Percentiles rank a stretch among this genome's conserved stretches.
Evolutionary conservation across 2,888 invertebrate species (phyloP).

Genomic region (Ptilodon capucinus): DNA sequence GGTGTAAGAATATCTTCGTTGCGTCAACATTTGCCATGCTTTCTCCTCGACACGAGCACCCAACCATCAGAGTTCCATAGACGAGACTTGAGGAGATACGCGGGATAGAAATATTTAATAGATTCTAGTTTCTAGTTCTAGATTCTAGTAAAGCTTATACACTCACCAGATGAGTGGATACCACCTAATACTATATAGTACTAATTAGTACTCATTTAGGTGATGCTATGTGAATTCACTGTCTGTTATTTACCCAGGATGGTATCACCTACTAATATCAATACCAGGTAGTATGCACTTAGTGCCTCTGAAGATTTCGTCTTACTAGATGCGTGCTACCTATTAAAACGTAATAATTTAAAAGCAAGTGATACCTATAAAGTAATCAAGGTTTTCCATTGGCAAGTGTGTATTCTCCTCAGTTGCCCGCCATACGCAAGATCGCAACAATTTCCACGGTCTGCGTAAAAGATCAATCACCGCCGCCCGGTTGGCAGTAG

Average conservation of each 20-base stretch:
- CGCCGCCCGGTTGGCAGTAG: slow-evolving; percentile 5
- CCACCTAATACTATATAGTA: too few species aligned
- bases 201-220: too few species aligned
- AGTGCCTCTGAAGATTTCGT: too few species aligned
- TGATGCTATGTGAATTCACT: too few species aligned
- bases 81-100: neutral
- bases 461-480: neutral
- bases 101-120: neutral
- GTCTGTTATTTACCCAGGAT: too few species aligned
- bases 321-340: too few species aligned
- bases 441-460: slow-evolving; percentile 10
- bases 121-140: too few species aligned
- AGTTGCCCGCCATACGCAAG: slow-evolving; percentile 1
- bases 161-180: neutral
- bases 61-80: neutral
- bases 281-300: too few species aligned
- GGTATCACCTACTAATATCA: too few species aligned
- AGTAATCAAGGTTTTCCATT: too few species aligned
- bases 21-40: slow-evolving; percentile 29
- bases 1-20: slow-evolving; percentile 8
- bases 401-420: neutral
- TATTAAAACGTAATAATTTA: too few species aligned
- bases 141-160: neutral
- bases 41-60: slow-evolving; percentile 15
- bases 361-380: too few species aligned